Conservation (phyloP, 2,888 invertebrate species). For the Caradrina clavipalpis region DNA sequence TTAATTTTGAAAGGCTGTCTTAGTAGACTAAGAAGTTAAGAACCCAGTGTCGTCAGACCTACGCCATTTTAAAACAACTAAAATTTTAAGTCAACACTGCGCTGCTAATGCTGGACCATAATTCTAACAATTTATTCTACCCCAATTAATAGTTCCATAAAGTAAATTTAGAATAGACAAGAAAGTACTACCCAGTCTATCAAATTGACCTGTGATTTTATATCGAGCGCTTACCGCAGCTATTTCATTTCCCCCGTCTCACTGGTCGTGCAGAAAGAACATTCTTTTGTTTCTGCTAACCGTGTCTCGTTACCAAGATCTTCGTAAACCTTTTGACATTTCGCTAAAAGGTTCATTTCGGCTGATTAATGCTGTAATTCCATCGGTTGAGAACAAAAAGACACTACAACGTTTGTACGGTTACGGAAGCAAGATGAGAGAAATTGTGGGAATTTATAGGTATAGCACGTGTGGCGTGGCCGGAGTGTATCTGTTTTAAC, state of each 20-base stretch:
- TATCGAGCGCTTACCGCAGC: conserved; percentile 67
- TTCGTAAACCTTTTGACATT: conserved; percentile 87
- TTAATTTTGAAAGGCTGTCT: not conserved
- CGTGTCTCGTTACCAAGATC: conserved; percentile 81
- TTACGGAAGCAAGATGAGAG: conserved; percentile 75
- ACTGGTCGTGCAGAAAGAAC: conserved; percentile 72
- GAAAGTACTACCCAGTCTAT: conserved; percentile 19
- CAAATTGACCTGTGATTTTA: conserved; percentile 51
- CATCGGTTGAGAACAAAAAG: conserved; percentile 82
- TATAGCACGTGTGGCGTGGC: conserved; percentile 79
- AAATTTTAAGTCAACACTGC: no score
- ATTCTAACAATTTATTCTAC: no score
- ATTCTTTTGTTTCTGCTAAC: conserved; percentile 86
- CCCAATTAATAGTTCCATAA: not conserved
- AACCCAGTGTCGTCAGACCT: not conserved
- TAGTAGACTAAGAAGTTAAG: not conserved
- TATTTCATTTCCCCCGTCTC: conserved; percentile 66
- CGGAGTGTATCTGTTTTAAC: conserved; percentile 77
- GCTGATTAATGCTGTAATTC: conserved; percentile 88
- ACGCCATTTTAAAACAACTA: no score
- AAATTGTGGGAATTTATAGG: conserved; percentile 86
- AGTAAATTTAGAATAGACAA: conserved; percentile 49
- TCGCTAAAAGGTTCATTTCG: conserved; percentile 88
- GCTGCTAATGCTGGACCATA: no score
- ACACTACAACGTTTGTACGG: conserved; percentile 83